Percentiles rank a stretch among this genome's conserved stretches.
Evolutionary conservation across 2,888 invertebrate genomes (phyloP).

Genomic region (Pseudolycoriella hygida): DNA sequence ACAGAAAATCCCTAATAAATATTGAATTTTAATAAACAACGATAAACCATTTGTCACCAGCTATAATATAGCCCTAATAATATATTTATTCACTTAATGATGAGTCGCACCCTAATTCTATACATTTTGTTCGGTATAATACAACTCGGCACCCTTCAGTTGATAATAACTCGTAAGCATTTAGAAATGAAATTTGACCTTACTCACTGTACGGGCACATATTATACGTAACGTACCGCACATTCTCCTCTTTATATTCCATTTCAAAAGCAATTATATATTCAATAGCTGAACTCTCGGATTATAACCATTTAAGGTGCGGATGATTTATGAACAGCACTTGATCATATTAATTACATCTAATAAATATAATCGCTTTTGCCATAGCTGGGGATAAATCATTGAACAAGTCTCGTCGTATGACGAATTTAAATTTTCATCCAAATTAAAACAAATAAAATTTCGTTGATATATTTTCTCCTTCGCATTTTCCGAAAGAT

Average conservation of each 20-base stretch:
- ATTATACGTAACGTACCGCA: background rate
- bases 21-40: conserved; percentile 5
- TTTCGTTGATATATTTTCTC: background rate
- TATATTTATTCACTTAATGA: conserved; percentile 8
- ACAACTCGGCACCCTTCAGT: background rate
- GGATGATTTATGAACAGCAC: conserved; percentile 1
- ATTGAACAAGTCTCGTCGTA: background rate
- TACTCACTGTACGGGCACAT: background rate
- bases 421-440: background rate
- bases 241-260: background rate
- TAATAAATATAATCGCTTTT: conserved; percentile 3
- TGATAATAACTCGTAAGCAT: background rate
- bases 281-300: conserved; percentile 6
- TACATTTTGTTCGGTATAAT: conserved; percentile 1
- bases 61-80: conserved; percentile 1
- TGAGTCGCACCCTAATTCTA: conserved; percentile 7
- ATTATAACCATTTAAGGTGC: conserved; percentile 4
- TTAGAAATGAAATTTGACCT: conserved; percentile 7
- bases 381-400: background rate
- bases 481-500: no score
- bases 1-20: conserved; percentile 1
- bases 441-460: background rate
- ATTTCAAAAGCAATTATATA: conserved; percentile 5
- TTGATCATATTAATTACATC: conserved; percentile 4
- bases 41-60: conserved; percentile 7